A percentile compares a stretch with the other conserved stretches of the same genome.
These are phyloP conservation scores for Periparus ater DNA, from an alignment of 2,797 vertebrate genomes.

Conservation along the genomic window DNA sequence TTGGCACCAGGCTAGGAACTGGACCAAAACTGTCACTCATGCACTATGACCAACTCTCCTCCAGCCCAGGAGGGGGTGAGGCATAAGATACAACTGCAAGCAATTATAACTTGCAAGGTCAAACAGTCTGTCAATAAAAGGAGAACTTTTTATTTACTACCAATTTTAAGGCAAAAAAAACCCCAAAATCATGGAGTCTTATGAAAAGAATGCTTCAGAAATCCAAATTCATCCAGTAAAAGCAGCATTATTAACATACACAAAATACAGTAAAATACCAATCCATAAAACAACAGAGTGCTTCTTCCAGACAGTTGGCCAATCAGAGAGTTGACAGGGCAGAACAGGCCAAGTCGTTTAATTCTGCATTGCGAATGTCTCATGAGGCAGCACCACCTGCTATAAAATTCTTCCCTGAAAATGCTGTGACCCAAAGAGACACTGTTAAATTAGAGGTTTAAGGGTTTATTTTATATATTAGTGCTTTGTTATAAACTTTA, in stretches of 20 bases:
- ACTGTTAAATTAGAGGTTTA: slow-evolving; percentile 3
- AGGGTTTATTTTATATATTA: slow-evolving; percentile 35
- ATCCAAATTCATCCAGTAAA: neutral
- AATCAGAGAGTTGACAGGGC: slow-evolving; percentile 53
- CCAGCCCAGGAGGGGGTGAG: neutral
- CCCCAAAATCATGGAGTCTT: neutral
- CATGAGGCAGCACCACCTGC: slow-evolving; percentile 52
- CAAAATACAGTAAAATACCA: slow-evolving; percentile 21
- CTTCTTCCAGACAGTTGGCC: slow-evolving; percentile 44
- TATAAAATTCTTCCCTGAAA: slow-evolving; percentile 41
- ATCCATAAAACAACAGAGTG: slow-evolving; percentile 15
- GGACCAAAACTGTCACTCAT: slow-evolving; percentile 2
- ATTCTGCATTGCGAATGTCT: slow-evolving; percentile 12
- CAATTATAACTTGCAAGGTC: slow-evolving; percentile 33
- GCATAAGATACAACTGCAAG: neutral
- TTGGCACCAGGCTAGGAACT: neutral
- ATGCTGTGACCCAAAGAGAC: slow-evolving; percentile 42
- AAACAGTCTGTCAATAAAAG: neutral
- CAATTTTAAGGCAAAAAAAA: neutral
- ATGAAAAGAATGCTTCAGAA: neutral
- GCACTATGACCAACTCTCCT: neutral
- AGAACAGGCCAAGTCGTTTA: slow-evolving; percentile 49
- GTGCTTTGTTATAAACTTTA: slow-evolving; percentile 38
- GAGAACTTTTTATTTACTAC: neutral
- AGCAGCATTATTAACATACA: neutral